Evolutionary conservation across 1,140 invertebrate species (phyloP).

Genomic region (Atopsyche davidsoni): DNA sequence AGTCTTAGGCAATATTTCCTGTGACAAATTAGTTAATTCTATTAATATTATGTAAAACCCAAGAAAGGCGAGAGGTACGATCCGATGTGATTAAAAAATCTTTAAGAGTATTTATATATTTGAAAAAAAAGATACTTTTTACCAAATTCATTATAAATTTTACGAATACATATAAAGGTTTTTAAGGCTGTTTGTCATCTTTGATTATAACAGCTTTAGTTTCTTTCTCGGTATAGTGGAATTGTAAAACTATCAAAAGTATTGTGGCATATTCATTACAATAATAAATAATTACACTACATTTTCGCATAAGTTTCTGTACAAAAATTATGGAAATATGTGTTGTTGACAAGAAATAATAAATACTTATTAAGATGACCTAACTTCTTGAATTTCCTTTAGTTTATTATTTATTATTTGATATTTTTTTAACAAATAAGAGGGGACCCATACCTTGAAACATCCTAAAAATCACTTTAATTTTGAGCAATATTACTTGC

Average conservation of each 20-base stretch:
- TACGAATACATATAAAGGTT: too few species aligned
- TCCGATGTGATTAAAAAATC: slow-evolving; percentile 12
- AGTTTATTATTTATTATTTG: slow-evolving; percentile 1
- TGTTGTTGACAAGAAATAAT: slow-evolving; percentile 54
- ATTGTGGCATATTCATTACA: slow-evolving; percentile 14
- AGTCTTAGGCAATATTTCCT: slow-evolving; percentile 4
- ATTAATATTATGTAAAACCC: too few species aligned
- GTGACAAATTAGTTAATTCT: not conserved
- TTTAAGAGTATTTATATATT: slow-evolving; percentile 18
- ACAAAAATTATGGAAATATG: slow-evolving; percentile 49
- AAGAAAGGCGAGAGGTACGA: too few species aligned
- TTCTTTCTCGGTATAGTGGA: not conserved
- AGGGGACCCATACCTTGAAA: too few species aligned
- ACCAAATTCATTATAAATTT: slow-evolving; percentile 5
- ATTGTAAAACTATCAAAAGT: not conserved
- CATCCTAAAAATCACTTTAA: too few species aligned
- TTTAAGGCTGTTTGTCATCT: not conserved
- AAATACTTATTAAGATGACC: slow-evolving; percentile 37
- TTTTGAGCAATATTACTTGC: too few species aligned
- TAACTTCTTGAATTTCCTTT: not conserved
- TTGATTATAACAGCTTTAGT: not conserved
- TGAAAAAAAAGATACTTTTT: slow-evolving; percentile 12
- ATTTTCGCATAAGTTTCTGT: slow-evolving; percentile 53
- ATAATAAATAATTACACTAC: slow-evolving; percentile 24
- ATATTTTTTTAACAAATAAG: too few species aligned